Evolutionary conservation across 2,797 vertebrate genomes (phyloP), one percentile per base, ranked within the genome.

Genomic region (Labeo calbasu): DNA sequence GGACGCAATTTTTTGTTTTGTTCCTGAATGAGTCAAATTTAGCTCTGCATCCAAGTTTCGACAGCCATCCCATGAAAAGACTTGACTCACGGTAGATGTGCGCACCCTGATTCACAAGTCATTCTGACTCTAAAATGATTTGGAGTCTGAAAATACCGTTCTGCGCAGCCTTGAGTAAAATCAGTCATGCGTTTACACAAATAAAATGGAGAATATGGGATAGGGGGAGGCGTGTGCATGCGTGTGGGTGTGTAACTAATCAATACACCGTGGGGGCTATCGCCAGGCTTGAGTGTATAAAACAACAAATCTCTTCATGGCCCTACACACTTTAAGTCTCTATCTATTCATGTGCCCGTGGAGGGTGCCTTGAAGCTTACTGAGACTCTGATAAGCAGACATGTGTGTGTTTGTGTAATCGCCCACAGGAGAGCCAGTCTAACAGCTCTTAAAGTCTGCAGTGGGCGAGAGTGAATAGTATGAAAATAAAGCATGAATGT

Each of bases 141-240:
- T 59, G 23, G 46, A 48, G 55, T 70, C 59, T 68, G 66, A 83
- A 86, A 81, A 81, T 50, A 46, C 72, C 15, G 51, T 63, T 53
- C 14, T 76, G 53, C 17, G 21, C 23, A 79, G 40, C 61, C 63
- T 69, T n/a, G 71, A 83, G 57, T 61, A 10, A 76, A 78, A 82
- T 82, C 57, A 77, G 72, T 77, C 79, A 81, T 72, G 43, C 66
- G 43, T 77, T 51, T 25, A 68, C 23, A 61, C 21, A 50, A 72
- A 81, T 63, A 78, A 40, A 91, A 92, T 88, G 87, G 86, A 86
- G 88, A 90, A 91, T 91, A 87, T 88, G 86, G 90, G 86, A 89
- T 89, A 80, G 86, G 85, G 88, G 90, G 85, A 88, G 85, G 89
- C 89, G 53, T 86, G 36, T 84, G 55, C 83, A 73, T 87, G 84